Percentiles rank a stretch among this genome's conserved stretches.
phyloP scores from a whole-genome alignment of 2,888 invertebrate genomes.

The Torymus texanus region DNA sequence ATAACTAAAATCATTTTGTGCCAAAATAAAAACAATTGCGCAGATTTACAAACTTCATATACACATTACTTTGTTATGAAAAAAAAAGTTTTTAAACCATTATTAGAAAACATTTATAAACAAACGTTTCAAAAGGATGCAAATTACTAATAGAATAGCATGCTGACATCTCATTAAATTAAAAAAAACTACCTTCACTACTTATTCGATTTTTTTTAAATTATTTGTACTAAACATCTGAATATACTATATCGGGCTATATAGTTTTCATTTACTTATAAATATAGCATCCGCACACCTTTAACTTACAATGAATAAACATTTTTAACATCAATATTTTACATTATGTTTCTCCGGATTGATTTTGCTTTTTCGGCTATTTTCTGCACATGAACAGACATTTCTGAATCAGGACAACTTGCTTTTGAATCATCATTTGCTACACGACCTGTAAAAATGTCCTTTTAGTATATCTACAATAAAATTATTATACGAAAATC shows the following conservation, averaged over 20 bases:
- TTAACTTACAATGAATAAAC: constrained; percentile 2
- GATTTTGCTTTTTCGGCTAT: constrained; percentile 48
- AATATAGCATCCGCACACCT: not conserved
- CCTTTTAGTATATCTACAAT: not conserved
- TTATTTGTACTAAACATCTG: too few species aligned
- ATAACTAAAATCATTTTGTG: constrained; percentile 5
- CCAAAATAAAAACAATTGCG: constrained; percentile 30
- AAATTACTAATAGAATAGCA: too few species aligned
- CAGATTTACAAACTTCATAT: not conserved
- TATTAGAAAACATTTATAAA: too few species aligned
- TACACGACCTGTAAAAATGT: constrained; percentile 39
- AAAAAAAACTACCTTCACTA: too few species aligned
- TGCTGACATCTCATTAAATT: too few species aligned
- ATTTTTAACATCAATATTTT: constrained; percentile 14
- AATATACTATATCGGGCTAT: too few species aligned
- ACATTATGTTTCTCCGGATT: constrained; percentile 20
- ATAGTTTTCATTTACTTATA: too few species aligned
- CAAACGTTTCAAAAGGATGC: too few species aligned
- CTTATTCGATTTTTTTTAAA: too few species aligned
- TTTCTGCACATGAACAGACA: constrained; percentile 47
- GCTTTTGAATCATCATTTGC: constrained; percentile 25
- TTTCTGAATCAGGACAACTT: constrained; percentile 27
- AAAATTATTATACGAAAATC: too few species aligned
- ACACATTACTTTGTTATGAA: too few species aligned
- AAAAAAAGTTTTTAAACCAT: too few species aligned